phyloP scores from a whole-genome alignment of 2,888 invertebrate species.

The Ophion obscuratus region DNA sequence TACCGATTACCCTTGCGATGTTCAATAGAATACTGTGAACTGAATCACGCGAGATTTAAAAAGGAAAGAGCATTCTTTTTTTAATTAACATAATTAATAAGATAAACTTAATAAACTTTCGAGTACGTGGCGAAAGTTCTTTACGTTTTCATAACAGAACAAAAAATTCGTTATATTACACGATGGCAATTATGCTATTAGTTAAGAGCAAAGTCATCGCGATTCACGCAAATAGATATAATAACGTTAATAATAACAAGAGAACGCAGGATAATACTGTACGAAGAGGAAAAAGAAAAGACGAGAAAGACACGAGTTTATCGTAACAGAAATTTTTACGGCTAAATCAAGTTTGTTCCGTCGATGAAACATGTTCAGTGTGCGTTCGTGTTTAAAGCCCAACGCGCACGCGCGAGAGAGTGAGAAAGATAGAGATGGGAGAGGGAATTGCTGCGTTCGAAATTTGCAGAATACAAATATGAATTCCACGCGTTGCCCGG shows the following conservation, averaged over 20 bases:
- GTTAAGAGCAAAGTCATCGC: too few relatives aligned
- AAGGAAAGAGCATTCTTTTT: too few relatives aligned
- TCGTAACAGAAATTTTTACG: neutral
- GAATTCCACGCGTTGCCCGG: conserved; percentile 33
- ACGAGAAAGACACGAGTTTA: neutral
- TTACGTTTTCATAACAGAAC: neutral
- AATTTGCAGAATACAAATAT: conserved; percentile 42
- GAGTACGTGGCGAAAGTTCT: too few relatives aligned
- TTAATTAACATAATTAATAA: too few relatives aligned
- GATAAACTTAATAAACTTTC: too few relatives aligned
- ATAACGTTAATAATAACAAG: neutral
- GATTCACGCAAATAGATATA: neutral
- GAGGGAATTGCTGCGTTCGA: neutral
- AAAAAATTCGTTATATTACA: neutral
- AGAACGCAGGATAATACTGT: neutral
- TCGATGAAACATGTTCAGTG: neutral
- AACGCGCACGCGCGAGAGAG: neutral
- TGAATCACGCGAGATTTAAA: too few relatives aligned
- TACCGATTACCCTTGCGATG: too few relatives aligned
- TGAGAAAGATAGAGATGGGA: neutral
- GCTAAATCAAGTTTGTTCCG: neutral
- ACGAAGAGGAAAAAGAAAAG: neutral
- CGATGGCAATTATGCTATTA: neutral
- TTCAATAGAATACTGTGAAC: too few relatives aligned
- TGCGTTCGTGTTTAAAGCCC: neutral